Evolutionary conservation across 2,888 invertebrate genomes (phyloP), one percentile per base, ranked within the genome.

Genomic region (Mimachlamys varia): DNA sequence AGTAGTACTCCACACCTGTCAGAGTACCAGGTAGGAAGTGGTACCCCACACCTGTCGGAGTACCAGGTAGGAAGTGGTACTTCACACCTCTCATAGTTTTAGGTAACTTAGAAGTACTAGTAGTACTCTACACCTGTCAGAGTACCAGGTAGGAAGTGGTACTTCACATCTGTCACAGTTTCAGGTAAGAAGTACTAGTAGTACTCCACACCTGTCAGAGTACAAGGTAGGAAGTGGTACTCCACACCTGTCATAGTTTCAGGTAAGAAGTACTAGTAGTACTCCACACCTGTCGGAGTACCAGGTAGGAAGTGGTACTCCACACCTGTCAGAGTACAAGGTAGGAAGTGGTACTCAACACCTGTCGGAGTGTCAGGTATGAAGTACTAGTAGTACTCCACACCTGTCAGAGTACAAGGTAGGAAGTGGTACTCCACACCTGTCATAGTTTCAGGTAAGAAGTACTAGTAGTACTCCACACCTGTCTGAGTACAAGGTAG

Each of bases 1-100:
- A 62, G 62, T n/a, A n/a, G 62, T 62, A 62, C 62, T n/a, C 62
- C 62, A 62, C 10, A 62, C n/a, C 27, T 76, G 76, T 76, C 33
- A 15, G 2, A 12, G 22, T 76, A 76, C 12, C 76, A 33, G 76
- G 76, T 76, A 76, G 12, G 15, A 33, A 76, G 76, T 4, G 76
- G 27, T 76, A 76, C 13, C 76, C 76, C 33, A 13, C 76, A 27
- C 76, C 76, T 33, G 76, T 33, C 76, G 12, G 0, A 12, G 33
- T 76, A 76, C 27, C 76, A 76, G 76, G 33, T 76, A 76, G 12
- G 33, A 33, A 76, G 33, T 33, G 76, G 76, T 76, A 76, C 76
- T 10, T 33, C 76, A 76, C 33, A 33, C 76, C 33, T 33, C 5
- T 58, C 58, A 10, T 4, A 3, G 58, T 33, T 33, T 0, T 33